Base-by-base conservation (phyloP, 2,888 invertebrate genomes). In the Netelia fuscicornis region DNA sequence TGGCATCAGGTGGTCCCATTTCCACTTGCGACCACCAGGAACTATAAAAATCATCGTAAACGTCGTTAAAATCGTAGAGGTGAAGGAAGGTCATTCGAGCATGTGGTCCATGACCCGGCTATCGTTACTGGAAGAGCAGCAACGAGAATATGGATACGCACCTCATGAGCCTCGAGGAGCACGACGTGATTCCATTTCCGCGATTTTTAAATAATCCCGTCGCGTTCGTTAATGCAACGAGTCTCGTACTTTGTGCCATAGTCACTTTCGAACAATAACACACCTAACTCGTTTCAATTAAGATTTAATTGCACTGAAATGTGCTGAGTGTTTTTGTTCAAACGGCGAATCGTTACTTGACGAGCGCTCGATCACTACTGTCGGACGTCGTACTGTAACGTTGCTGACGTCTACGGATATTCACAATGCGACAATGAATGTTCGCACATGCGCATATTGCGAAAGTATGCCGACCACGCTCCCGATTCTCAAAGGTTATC, bases 1-100 rank as follows among this genome's bases (percentile, higher is more conserved):
- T 99, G 30, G 98, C 98, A 95, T 99, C 99, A 5, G 99, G 99
- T 20, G 99, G 99, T 3, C 99, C 99, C 98, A 99, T 98, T 93
- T 97, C 96, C 9, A 99, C 98, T 93, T 97, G 96, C 82, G 96
- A 94, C 97, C 98, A 98, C 97, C 97, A 98, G 89, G 97, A 96
- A 92, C 98, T 98, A 88, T 10, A 92, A 93, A 74, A 82, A 77
- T 60, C 52, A 23, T 37, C 37, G 8, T 37, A 37, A 37, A 37
- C 37, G 37, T 8, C 5, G 6, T 37, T 37, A 37, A 13, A 20
- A 30, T 37, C 37, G 58, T 25, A 71, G 77, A 80, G 68, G 80
- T 70, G 37, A 70, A 83, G 65, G 10, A 54, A 79, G 82, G 84
- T 74, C 78, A 72, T 71, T 67, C n/a, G 72, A 68, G 54, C 60